Conservation (phyloP, 1,140 invertebrate species). For the Ceratina calcarata region DNA sequence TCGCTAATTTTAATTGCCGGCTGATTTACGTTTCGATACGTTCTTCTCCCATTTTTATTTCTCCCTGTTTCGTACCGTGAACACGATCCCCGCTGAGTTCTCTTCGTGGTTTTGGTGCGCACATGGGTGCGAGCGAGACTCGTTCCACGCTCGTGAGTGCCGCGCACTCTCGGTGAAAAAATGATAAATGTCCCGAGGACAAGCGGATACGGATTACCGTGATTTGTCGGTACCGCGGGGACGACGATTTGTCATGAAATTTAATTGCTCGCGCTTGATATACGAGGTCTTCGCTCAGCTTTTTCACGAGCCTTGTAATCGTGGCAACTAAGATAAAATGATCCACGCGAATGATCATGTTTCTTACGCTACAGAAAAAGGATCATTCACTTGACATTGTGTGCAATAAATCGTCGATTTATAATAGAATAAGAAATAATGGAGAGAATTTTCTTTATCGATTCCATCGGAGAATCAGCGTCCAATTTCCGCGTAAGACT, state of each 20-base stretch:
- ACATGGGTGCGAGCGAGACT: not conserved
- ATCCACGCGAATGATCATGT: no score
- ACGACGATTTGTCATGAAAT: constrained; percentile 11
- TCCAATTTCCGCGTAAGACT: no score
- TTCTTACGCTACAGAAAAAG: no score
- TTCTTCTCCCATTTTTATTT: constrained; percentile 2
- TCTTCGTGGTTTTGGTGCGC: constrained; percentile 20
- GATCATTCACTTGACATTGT: no score
- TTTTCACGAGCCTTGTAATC: not conserved
- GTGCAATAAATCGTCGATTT: no score
- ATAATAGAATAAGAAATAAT: not conserved
- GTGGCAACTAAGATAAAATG: not conserved
- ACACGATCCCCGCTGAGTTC: not conserved
- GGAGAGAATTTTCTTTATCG: not conserved
- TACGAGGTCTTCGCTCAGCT: not conserved
- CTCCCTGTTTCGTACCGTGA: not conserved
- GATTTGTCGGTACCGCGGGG: constrained; percentile 36
- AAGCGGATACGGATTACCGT: constrained; percentile 47
- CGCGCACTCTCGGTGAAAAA: not conserved
- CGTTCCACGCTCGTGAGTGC: not conserved
- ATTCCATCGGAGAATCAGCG: not conserved
- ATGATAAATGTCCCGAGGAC: constrained; percentile 46
- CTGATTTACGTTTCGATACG: constrained; percentile 74
- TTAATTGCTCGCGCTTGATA: constrained; percentile 11
- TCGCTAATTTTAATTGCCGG: constrained; percentile 79